Base-by-base conservation (phyloP, 1,140 invertebrate genomes). In the Magallana ariakensis region DNA sequence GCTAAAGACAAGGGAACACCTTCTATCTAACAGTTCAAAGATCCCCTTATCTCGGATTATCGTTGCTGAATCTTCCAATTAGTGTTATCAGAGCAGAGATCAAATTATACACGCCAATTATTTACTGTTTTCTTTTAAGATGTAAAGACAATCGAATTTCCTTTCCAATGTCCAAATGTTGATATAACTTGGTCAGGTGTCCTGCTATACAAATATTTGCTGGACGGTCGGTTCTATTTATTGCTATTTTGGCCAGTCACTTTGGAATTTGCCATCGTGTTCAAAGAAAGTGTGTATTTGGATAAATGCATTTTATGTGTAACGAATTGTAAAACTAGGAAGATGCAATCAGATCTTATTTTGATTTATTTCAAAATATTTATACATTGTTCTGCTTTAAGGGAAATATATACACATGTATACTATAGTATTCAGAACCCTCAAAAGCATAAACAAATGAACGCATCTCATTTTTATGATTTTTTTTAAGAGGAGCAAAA, bases 111-210 rank as follows among this genome's bases (percentile, higher is more conserved):
- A 26, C 22, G 66, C 66, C 66, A 75, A 75, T 75, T 75, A 75
- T 75, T 75, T 75, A 75, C 66, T 75, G 33, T 75, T 75, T 75
- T 75, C 66, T 75, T 75, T 75, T 33, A 26, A 75, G 66, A 75
- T 75, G 66, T 26, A 26, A 26, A 75, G 66, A 75, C 66, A 75
- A 26, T 75, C 26, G 66, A 13, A 75, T 75, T 75, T 75, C 22
- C 19, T 26, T 75, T 75, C 22, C 22, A 75, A 75, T 75, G 66
- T 75, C 66, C 66, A 75, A 70, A 33, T 75, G 66, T 75, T 75
- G 66, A 75, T 75, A 26, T 75, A 75, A 75, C 66, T 75, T 75
- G 26, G 66, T 75, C 66, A 75, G 66, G 66, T 75, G 66, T 75
- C 22, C 66, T 33, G 66, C 22, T 26, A 75, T 75, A 26, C 33